These are phyloP conservation scores for Poecile montanus DNA, from an alignment of 2,797 vertebrate species.

Conservation along the genomic window DNA sequence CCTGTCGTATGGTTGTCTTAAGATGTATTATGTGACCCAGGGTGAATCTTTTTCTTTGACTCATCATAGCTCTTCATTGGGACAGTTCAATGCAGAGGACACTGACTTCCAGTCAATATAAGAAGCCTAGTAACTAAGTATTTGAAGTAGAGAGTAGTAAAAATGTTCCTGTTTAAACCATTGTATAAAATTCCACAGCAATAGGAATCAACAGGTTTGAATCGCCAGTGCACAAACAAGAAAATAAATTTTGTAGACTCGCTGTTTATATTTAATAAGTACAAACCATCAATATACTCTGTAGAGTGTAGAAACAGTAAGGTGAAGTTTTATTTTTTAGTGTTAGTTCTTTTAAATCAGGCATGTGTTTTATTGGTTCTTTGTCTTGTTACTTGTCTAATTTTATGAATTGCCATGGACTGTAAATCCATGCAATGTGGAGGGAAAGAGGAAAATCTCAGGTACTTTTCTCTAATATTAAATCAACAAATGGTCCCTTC, in stretches of 20 bases:
- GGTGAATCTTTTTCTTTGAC: not conserved
- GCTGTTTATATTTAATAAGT: not conserved
- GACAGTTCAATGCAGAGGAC: not conserved
- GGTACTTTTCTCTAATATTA: not conserved
- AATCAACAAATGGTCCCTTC: not conserved
- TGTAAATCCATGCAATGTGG: not conserved
- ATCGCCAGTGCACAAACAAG: not conserved
- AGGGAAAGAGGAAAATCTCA: not conserved
- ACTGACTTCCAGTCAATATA: not conserved
- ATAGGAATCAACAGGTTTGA: not conserved
- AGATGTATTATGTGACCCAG: not conserved
- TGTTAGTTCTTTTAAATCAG: not conserved
- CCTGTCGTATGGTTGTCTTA: not conserved
- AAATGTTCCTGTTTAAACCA: not conserved
- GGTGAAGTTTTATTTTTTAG: not conserved
- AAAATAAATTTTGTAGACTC: not conserved
- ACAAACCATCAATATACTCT: not conserved
- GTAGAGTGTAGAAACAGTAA: not conserved
- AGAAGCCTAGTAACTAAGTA: not conserved
- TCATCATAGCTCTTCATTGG: not conserved
- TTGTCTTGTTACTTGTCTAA: not conserved
- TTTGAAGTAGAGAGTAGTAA: not conserved
- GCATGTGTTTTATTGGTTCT: not conserved
- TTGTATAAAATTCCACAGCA: not conserved
- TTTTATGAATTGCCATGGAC: not conserved